Base-by-base conservation (phyloP, 2,113 vertebrate genomes). In the Engystomops pustulosus region DNA sequence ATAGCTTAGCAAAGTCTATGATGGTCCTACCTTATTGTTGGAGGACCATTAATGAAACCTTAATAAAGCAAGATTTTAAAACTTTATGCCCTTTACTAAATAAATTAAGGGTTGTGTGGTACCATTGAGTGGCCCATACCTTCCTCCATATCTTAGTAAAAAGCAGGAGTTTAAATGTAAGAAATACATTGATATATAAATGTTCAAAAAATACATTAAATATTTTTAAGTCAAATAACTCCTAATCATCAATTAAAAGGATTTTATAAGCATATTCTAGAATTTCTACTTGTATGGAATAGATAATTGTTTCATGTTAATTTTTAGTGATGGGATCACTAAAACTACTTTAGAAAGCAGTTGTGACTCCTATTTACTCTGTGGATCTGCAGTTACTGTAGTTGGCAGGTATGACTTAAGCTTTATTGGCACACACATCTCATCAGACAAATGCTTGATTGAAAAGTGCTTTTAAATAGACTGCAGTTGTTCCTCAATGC, bases 391-490 rank as follows among this genome's bases (percentile, higher is more conserved):
- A 58, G 34, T 70, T 47, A 70, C 68, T 60, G 51, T 71, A 38
- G 65, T 72, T 82, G 80, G 80, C 80, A 82, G 80, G 32, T 82
- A 72, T 47, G 34, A 27, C 49, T 82, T 70, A 60, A 72, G 69
- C 20, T 71, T 72, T 81, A 81, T 81, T 72, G 51, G 68, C 80
- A 72, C 51, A 82, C 51, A 72, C 68, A 60, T 82, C 67, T 82
- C 69, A 71, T 82, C 69, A 72, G 80, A 82, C 80, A 72, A 72
- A 72, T 72, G 47, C 68, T 72, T 82, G 68, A 82, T 72, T 82
- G 80, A 82, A 70, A 72, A 82, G 68, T 72, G 51, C 80, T 82
- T 72, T 72, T 72, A 82, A 82, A 82, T 82, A 82, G 80, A 82
- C 80, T 82, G 68, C 80, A 82, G 68, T 72, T 60, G 69, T 82